Evolutionary conservation across 2,113 vertebrate genomes (phyloP), one percentile per base, ranked within the genome.

Genomic region (Argyrosomus japonicus): DNA sequence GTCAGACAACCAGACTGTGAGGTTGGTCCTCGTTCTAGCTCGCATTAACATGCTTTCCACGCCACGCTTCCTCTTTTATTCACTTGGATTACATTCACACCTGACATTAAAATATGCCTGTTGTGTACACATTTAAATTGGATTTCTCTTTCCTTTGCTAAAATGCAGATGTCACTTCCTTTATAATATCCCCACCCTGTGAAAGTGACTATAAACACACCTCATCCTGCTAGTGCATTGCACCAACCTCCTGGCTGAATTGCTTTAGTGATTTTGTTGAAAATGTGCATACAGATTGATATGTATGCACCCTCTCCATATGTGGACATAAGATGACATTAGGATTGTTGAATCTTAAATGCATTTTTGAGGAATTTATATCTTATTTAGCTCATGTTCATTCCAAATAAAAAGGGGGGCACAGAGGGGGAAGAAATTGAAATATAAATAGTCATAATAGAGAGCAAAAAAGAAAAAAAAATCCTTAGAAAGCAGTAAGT

Each of bases 81-180:
- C 15, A 64, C 70, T 58, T 32, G 62, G 63, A 80, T 82, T 81
- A 77, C 72, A 81, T 65, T 75, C 60, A 72, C 53, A 75, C 60
- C 68, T 82, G 53, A 65, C 60, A 65, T 79, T 40, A 48, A 76
- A 77, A 75, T 48, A 64, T 36, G 51, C 18, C 25, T 76, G 43
- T 19, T 68, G 40, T 68, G 43, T 18, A 70, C 72, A 62, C 64
- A 65, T 60, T 58, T 14, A 77, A 63, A 80, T 77, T 53, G 23
- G 51, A 79, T 77, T 79, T 74, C n/a, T 23, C 17, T 75, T 54
- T 47, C 43, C 19, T 21, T 47, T 62, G 25, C 21, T 36, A 19
- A 63, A 72, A 81, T 65, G 36, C 60, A 70, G 17, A 74, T 63
- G 78, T 56, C 25, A 48, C 21, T 47, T 79, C 8, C 25, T 77